Conservation (phyloP, 37 sponge, comb jelly and placozoan genomes). For the Theonella swinhoei region DNA sequence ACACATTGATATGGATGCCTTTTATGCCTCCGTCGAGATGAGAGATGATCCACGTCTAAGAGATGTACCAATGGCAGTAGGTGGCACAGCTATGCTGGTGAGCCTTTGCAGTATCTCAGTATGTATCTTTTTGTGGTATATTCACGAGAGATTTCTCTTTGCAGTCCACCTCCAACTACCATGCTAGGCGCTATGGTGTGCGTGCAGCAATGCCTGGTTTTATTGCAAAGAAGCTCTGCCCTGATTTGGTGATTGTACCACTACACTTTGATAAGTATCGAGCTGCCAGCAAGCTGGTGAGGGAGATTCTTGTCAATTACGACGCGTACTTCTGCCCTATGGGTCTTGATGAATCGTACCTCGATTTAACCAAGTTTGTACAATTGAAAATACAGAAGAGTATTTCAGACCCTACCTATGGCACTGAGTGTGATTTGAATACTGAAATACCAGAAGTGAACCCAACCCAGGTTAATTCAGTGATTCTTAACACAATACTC, state of each 20-base stretch:
- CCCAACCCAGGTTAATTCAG: too few species aligned
- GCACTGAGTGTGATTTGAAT: not conserved
- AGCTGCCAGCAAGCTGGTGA: constrained; percentile 65
- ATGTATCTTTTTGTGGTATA: too few species aligned
- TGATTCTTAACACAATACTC: too few species aligned
- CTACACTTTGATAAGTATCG: constrained; percentile 81
- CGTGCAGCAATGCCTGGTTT: constrained; percentile 99
- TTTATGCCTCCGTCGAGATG: constrained; percentile 98
- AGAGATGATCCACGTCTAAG: constrained; percentile 81
- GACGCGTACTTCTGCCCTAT: constrained; percentile 82
- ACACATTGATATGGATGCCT: constrained; percentile 99
- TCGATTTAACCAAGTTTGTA: constrained; percentile 83
- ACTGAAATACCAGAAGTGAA: not conserved
- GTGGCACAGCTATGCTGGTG: constrained; percentile 87
- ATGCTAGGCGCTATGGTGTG: constrained; percentile 90
- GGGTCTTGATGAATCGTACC: constrained; percentile 87
- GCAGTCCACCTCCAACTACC: constrained; percentile 95
- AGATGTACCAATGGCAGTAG: constrained; percentile 94
- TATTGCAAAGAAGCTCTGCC: constrained; percentile 94
- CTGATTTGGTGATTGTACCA: constrained; percentile 82
- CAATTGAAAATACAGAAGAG: not conserved
- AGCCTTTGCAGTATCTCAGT: constrained; percentile 9
- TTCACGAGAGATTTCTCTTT: not conserved
- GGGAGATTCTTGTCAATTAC: constrained; percentile 69
- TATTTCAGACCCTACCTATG: not conserved